Base-by-base conservation (phyloP, 2,888 invertebrate genomes). In the Clusia tigrina region DNA sequence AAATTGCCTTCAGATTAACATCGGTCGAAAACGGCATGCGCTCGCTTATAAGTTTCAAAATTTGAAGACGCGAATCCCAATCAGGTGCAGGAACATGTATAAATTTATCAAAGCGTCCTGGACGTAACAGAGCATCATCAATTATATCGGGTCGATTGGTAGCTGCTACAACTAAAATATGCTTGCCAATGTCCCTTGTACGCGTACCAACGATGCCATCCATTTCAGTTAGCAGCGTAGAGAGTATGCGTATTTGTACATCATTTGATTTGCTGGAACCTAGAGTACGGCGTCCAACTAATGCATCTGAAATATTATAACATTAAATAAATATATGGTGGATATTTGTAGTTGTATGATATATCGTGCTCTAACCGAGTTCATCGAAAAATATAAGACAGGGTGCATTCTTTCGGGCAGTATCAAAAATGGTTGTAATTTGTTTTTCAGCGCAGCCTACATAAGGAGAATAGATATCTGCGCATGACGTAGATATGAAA, bases 81-180 rank as follows among this genome's bases (percentile, higher is more conserved):
- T 88, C 86, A 1, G 89, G 89, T 1, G 88, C 86, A 10, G 88
- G 87, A 0, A 90, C 87, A 74, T 87, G 87, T 52, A 89, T 84
- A 15, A 88, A 79, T 67, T 85, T 85, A 73, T 90, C 89, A 72
- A 89, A 86, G 63, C 89, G 82, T 1, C 89, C 89, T 0, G 89
- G 89, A 58, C 90, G 82, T 55, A 89, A 76, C 9, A 90, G 76
- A 0, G 89, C 89, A 56, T 86, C 84, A 69, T 90, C 90, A 38
- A 90, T 77, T 77, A 87, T 84, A 68, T 89, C 87, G 1, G 89
- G 89, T 10, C 89, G 84, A 80, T 90, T 90, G 46, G 89, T 90
- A 9, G 89, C 89, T 2, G 87, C 90, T 25, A 90, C 86, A 1
- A 89, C 87, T 2, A 89, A 79, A 1, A 88, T 86, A 51, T 84